A percentile compares a stretch with the other conserved stretches of the same genome.
These are phyloP conservation scores for Elephas maximus DNA, from an alignment of 2,113 vertebrate genomes.

Conservation along the genomic window DNA sequence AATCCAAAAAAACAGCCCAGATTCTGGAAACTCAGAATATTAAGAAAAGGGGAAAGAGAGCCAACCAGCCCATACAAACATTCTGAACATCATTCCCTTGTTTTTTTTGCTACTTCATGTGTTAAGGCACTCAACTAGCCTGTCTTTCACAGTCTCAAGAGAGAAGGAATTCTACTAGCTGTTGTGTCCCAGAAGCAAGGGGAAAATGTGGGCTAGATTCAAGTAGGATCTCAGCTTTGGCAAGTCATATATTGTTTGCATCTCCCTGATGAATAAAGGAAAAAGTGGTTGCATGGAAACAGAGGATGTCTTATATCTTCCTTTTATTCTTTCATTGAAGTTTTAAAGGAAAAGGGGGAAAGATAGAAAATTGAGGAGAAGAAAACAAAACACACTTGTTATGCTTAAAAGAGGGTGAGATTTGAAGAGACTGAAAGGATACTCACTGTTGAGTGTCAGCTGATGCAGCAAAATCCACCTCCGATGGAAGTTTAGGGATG, in stretches of 20 bases:
- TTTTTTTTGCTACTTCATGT: not conserved
- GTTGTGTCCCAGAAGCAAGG: not conserved
- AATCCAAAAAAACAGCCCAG: accelerated
- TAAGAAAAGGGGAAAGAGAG: not conserved
- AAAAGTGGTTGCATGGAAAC: not conserved
- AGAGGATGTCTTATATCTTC: not conserved
- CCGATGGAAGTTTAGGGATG: not conserved
- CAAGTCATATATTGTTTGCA: not conserved
- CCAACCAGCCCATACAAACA: not conserved
- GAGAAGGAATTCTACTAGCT: not conserved
- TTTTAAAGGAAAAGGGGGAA: not conserved
- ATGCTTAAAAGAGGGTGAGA: not conserved
- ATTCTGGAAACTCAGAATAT: not conserved
- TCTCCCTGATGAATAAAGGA: not conserved
- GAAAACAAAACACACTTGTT: not conserved
- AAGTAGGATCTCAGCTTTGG: not conserved
- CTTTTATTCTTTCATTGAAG: not conserved
- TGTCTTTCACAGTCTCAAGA: not conserved
- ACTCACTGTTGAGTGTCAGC: not conserved
- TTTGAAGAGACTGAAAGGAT: not conserved
- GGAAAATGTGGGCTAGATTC: not conserved
- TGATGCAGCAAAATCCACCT: not conserved
- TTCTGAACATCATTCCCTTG: not conserved
- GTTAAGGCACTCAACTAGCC: not conserved
- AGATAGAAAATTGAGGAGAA: not conserved